Conservation (phyloP, 2,888 invertebrate species). For the Clistopyga incitator region DNA sequence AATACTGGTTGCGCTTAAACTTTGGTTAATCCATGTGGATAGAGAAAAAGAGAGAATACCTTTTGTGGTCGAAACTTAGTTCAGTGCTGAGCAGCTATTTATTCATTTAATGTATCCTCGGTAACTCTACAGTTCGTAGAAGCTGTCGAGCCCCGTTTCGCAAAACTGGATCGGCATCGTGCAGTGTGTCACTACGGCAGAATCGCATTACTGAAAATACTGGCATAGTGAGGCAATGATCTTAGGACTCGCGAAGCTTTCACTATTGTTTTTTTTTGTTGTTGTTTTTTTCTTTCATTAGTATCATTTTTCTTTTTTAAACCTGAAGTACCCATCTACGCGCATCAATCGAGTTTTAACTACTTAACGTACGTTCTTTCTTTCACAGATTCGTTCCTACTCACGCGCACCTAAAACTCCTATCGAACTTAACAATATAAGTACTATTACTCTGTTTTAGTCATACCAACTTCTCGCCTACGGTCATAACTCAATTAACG, state of each 20-base stretch:
- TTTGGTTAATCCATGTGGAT: slow-evolving; percentile 52
- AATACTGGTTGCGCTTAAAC: slow-evolving; percentile 59
- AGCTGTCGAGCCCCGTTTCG: slow-evolving; percentile 70
- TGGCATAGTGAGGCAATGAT: slow-evolving; percentile 83
- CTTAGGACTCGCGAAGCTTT: slow-evolving; percentile 77
- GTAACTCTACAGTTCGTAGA: slow-evolving; percentile 61
- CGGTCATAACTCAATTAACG: too few relatives aligned
- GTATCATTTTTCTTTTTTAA: slow-evolving; percentile 3
- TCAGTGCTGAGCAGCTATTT: slow-evolving; percentile 37
- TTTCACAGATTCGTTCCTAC: slow-evolving; percentile 59
- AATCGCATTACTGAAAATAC: slow-evolving; percentile 78
- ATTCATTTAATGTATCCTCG: slow-evolving; percentile 39
- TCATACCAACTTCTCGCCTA: slow-evolving; percentile 48
- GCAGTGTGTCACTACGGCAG: slow-evolving; percentile 83
- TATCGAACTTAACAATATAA: slow-evolving; percentile 67
- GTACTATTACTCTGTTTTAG: slow-evolving; percentile 55
- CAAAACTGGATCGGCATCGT: slow-evolving; percentile 81
- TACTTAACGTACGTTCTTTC: slow-evolving; percentile 38
- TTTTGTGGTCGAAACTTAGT: slow-evolving; percentile 29
- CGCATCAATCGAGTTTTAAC: slow-evolving; percentile 43
- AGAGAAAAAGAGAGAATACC: slow-evolving; percentile 17
- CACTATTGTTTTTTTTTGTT: slow-evolving; percentile 36
- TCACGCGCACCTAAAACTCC: slow-evolving; percentile 53
- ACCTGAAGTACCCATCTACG: slow-evolving; percentile 60
- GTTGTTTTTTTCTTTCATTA: background rate